Percentiles rank a stretch among this genome's conserved stretches.
Evolutionary conservation across 2,113 vertebrate genomes (phyloP).

Genomic region (Ceuthmochares aereus): DNA sequence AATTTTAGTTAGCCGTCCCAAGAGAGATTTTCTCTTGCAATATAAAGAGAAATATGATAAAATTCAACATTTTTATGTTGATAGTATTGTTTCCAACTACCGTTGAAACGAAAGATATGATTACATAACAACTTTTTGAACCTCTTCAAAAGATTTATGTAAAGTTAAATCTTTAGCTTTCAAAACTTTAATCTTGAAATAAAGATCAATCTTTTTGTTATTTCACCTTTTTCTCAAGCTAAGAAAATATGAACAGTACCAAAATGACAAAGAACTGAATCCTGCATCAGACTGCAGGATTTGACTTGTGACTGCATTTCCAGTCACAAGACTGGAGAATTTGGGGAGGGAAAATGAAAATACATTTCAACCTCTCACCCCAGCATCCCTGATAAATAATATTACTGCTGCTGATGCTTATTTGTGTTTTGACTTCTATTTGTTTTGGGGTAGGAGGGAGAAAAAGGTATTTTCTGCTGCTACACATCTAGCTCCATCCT

Average conservation of each 20-base stretch:
- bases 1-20: background rate
- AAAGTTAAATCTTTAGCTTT: constrained; percentile 21
- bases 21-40: background rate
- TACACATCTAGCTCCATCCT: background rate
- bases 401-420: background rate
- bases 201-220: background rate
- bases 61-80: background rate
- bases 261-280: background rate
- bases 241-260: background rate
- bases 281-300: background rate
- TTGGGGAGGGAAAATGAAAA: background rate
- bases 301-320: too few species aligned
- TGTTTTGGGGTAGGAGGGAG: background rate
- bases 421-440: background rate
- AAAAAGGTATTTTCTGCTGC: background rate
- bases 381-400: background rate
- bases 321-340: background rate
- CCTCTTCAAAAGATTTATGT: background rate
- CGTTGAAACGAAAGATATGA: background rate
- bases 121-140: background rate
- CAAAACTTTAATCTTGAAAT: constrained; percentile 8
- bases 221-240: background rate
- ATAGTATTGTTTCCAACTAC: background rate
- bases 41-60: background rate
- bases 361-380: background rate